Evolutionary conservation across 2,888 invertebrate genomes (phyloP).

Genomic region (Philereme transversata): DNA sequence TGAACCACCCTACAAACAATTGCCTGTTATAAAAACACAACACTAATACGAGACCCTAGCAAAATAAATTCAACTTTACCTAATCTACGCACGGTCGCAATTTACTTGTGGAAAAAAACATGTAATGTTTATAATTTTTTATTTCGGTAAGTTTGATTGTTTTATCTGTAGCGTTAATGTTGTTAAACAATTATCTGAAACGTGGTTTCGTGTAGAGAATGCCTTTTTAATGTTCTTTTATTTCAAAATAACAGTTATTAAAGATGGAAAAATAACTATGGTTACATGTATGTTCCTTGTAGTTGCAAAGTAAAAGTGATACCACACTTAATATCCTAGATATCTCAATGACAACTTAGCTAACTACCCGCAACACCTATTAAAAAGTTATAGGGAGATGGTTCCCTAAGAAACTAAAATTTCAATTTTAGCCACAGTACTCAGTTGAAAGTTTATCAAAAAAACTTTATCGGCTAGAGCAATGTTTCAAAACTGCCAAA

Average conservation of each 20-base stretch:
- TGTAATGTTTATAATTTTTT: conserved; percentile 13
- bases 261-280: too few species aligned
- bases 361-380: too few species aligned
- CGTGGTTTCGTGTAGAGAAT: conserved; percentile 64
- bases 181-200: conserved; percentile 77
- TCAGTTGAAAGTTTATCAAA: too few species aligned
- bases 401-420: too few species aligned
- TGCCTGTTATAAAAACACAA: conserved; percentile 60
- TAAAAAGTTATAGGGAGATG: too few species aligned
- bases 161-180: conserved; percentile 75
- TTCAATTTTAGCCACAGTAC: too few species aligned
- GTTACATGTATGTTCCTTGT: too few species aligned
- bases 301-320: too few species aligned
- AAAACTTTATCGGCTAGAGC: too few species aligned
- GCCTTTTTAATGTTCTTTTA: conserved; percentile 59
- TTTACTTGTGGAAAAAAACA: conserved; percentile 28
- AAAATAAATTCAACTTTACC: conserved; percentile 39
- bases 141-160: conserved; percentile 59
- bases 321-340: too few species aligned
- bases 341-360: too few species aligned
- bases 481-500: too few species aligned
- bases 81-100: conserved; percentile 10
- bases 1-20: conserved; percentile 72
- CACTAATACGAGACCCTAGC: conserved; percentile 8
- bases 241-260: conserved; percentile 64